Base-by-base conservation (phyloP, 2,113 vertebrate species). In the Dicerorhinus sumatrensis region DNA sequence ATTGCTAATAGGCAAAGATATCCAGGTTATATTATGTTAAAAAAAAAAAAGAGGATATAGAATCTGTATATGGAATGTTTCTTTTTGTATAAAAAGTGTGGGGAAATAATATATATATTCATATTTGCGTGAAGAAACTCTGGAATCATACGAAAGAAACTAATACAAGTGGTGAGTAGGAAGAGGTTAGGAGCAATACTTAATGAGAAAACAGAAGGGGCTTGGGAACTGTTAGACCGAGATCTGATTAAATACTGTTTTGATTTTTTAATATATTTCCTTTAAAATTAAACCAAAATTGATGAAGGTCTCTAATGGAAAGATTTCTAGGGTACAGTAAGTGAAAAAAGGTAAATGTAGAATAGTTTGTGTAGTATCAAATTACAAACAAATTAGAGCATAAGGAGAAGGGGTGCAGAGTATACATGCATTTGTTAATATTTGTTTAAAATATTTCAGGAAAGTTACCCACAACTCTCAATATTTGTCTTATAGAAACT, bases 211-310 rank as follows among this genome's bases (percentile, higher is more conserved):
- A 72, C 6, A 54, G 76, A 81, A 86, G 31, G 9, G 12, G n/a
- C 9, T 62, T 70, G 39, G 58, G 46, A 54, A 93, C n/a, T 11
- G 23, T 46, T 67, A 31, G 25, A 76, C 23, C 27, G 20, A 80
- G 27, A 63, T 21, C 12, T 80, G n/a, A 80, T 46, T n/a, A 80
- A 72, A 80, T 54, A 62, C 1, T 42, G 11, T 65, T 72, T 92
- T 92, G 29, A 80, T 33, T 85, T 91, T 72, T 86, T 60, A 33
- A 76, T 39, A 11, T 51, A 85, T 77, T 72, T 72, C 56, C 21
- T 42, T 87, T 73, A 36, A 80, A 79, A n/a, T 51, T 79, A 96
- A 81, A 65, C 17, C n/a, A 81, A 92, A 92, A 87, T 14, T 73
- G 46, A 76, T 6, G 3, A 87, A 81, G 23, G 12, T 18, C 20